A percentile compares a stretch with the other conserved stretches of the same genome.
Conservation (phyloP, 2,113 vertebrate species). For the Grammomys surdaster region DNA sequence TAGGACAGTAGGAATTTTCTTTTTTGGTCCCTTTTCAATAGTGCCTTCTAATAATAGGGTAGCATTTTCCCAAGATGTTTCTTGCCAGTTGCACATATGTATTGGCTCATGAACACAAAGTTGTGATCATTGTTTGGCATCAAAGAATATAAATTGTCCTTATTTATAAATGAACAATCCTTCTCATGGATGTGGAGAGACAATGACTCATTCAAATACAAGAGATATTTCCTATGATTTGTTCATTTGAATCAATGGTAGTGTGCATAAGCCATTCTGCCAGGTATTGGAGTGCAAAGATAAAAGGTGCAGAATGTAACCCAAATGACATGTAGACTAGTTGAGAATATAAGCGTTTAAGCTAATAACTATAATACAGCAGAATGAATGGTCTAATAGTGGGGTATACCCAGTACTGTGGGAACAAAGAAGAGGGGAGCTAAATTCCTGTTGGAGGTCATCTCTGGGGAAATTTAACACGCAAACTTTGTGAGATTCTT, state of each 20-base stretch:
- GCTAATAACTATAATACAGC: conserved; percentile 32
- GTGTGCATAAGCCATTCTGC: neutral
- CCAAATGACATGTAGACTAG: neutral
- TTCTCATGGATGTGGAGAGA: conserved; percentile 43
- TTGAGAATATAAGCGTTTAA: conserved; percentile 15
- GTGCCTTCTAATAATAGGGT: conserved; percentile 69
- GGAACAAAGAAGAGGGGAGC: neutral
- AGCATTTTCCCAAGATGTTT: conserved; percentile 67
- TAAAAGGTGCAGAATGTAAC: neutral
- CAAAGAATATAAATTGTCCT: conserved; percentile 22
- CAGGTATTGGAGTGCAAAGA: neutral
- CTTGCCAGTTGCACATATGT: conserved; percentile 69
- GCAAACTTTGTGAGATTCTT: neutral
- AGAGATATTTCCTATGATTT: conserved; percentile 33
- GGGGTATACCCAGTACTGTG: neutral
- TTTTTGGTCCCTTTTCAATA: conserved; percentile 60
- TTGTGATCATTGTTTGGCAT: conserved; percentile 37
- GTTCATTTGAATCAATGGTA: neutral
- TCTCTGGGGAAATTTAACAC: neutral
- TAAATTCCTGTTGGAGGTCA: neutral
- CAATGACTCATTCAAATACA: neutral
- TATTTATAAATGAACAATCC: neutral
- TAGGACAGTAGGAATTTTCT: conserved; percentile 67
- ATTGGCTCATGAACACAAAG: conserved; percentile 36
- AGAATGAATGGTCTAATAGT: neutral